Percentiles rank a stretch among this genome's conserved stretches.
Evolutionary conservation across 2,888 invertebrate genomes (phyloP).

Genomic region (Teleiodes luculella): DNA sequence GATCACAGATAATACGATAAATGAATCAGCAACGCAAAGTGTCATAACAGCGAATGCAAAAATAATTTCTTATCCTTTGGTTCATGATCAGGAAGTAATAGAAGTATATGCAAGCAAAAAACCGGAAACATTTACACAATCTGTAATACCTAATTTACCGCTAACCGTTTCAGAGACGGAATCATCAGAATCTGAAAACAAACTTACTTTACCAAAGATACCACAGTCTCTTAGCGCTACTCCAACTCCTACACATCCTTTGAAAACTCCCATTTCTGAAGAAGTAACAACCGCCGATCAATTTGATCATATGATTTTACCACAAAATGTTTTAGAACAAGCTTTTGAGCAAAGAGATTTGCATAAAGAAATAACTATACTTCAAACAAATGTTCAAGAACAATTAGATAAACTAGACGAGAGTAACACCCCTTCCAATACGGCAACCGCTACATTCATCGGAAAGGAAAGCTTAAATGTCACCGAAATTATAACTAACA

Average conservation of each 20-base stretch:
- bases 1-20: constrained; percentile 66
- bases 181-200: constrained; percentile 81
- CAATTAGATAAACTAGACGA: constrained; percentile 70
- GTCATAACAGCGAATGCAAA: constrained; percentile 82
- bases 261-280: constrained; percentile 63
- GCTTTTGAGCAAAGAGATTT: constrained; percentile 55
- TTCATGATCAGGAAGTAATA: constrained; percentile 82
- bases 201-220: constrained; percentile 54
- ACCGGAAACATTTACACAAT: constrained; percentile 58
- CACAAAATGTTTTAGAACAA: constrained; percentile 34
- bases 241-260: constrained; percentile 45
- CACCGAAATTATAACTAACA: constrained; percentile 71
- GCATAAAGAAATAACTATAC: constrained; percentile 59
- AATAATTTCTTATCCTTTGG: constrained; percentile 77
- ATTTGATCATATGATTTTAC: constrained; percentile 43
- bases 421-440: constrained; percentile 72
- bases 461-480: constrained; percentile 80
- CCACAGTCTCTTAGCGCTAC: constrained; percentile 42
- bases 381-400: constrained; percentile 71
- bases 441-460: constrained; percentile 76
- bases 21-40: constrained; percentile 55
- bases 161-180: constrained; percentile 81
- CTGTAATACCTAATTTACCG: constrained; percentile 79
- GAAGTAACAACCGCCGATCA: constrained; percentile 67
- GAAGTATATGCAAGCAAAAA: constrained; percentile 43